phyloP scores from a whole-genome alignment of 1,140 invertebrate species.

The Chelonus insularis region DNA sequence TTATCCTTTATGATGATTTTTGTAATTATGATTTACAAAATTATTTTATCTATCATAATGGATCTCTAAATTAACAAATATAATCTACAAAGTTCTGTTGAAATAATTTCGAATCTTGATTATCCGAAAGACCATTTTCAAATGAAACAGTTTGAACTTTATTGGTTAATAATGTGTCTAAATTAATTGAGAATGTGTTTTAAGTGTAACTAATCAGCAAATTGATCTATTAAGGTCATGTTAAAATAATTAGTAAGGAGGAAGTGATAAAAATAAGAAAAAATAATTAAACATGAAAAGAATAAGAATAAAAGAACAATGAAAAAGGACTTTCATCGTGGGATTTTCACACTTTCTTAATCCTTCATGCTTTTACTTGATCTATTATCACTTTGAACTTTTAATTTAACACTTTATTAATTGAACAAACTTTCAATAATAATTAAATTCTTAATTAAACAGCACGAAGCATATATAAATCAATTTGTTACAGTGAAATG shows the following conservation, averaged over 20 bases:
- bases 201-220: slow-evolving; percentile 6
- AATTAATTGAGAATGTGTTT: neutral
- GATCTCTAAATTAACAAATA: too few relatives aligned
- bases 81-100: too few relatives aligned
- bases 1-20: too few relatives aligned
- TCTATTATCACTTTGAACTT: neutral
- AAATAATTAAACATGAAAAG: neutral
- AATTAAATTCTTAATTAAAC: too few relatives aligned
- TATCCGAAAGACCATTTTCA: too few relatives aligned
- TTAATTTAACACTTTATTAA: too few relatives aligned
- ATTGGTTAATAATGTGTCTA: neutral
- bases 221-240: slow-evolving; percentile 10
- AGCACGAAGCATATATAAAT: too few relatives aligned
- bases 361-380: slow-evolving; percentile 4
- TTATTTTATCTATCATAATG: too few relatives aligned
- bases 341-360: slow-evolving; percentile 25
- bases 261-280: slow-evolving; percentile 10
- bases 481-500: too few relatives aligned
- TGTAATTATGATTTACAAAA: too few relatives aligned
- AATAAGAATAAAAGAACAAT: slow-evolving; percentile 5
- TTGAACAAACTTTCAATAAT: too few relatives aligned
- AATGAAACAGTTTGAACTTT: neutral
- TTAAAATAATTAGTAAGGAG: neutral
- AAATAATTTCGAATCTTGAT: too few relatives aligned
- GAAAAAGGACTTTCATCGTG: slow-evolving; percentile 20